Base-by-base conservation (phyloP, 2,888 invertebrate genomes). In the Nomada hirtipes region DNA sequence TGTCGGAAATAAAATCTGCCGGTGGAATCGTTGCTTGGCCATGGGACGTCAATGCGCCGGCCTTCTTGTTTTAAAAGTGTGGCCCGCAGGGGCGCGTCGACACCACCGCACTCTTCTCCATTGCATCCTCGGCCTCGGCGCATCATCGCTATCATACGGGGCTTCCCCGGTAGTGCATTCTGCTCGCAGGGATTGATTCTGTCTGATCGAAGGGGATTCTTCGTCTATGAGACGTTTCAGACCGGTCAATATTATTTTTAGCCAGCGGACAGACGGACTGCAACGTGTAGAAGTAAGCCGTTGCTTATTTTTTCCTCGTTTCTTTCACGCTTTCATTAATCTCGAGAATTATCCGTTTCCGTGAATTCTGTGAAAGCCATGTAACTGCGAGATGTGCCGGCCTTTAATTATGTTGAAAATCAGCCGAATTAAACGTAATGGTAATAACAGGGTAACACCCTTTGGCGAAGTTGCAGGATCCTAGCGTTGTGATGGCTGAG, bases 1-100 rank as follows among this genome's bases (percentile, higher is more conserved):
- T 90, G 91, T 91, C 90, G 89, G 90, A 91, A 91, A 91, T 91
- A 91, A 91, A 91, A 91, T 91, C 90, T 90, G 76, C 59, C 61
- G 79, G 60, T 80, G 76, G 83, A 86, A 86, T 84, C 84, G 79
- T 71, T 78, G 77, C 74, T 70, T 78, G 82, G 77, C 83, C 85
- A 72, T 82, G 67, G 76, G 60, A 76, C 86, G 81, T 88, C 87
- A 86, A 76, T 76, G 75, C 60, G 61, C 64, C 74, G 79, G 76
- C 78, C 75, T 84, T 76, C 80, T 75, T 71, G 68, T 81, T 82
- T 86, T 83, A 84, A 84, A 76, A 86, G 76, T 47, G 86, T 74
- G 82, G 60, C 71, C 77, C 68, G 72, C 64, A 78, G 79, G 82
- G 84, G 68, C 79, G 84, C 76, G 76, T 84, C 79, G 82, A 78